phyloP scores from a whole-genome alignment of 2,888 invertebrate species.

The Rhyacophila evoluta region DNA sequence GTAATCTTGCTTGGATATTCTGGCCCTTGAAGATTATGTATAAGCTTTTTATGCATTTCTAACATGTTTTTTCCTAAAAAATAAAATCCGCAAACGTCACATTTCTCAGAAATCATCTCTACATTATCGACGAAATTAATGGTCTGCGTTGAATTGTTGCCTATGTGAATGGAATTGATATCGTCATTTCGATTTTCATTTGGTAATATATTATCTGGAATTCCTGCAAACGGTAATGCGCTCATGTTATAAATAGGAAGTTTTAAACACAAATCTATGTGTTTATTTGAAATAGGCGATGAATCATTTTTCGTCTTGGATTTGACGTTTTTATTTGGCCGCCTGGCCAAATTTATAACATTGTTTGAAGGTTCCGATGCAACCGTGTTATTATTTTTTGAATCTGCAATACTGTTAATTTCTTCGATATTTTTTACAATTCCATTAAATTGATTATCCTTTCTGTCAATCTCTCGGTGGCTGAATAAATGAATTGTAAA shows the following conservation, averaged over 20 bases:
- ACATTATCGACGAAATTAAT: background rate
- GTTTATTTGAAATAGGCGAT: background rate
- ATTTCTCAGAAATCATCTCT: slow-evolving; percentile 57
- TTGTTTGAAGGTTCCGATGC: background rate
- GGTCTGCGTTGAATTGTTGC: background rate
- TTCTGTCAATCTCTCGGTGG: slow-evolving; percentile 69
- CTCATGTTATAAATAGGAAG: slow-evolving; percentile 57
- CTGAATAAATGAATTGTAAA: slow-evolving; percentile 86
- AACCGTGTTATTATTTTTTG: background rate
- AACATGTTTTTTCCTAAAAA: slow-evolving; percentile 79
- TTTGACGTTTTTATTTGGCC: slow-evolving; percentile 28
- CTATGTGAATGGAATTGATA: background rate
- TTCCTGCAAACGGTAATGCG: slow-evolving; percentile 62
- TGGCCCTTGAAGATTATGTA: slow-evolving; percentile 70
- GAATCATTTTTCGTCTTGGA: background rate
- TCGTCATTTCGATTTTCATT: background rate
- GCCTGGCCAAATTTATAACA: background rate
- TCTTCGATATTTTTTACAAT: background rate
- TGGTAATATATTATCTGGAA: slow-evolving; percentile 56
- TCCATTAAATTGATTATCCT: background rate
- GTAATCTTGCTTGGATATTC: slow-evolving; percentile 62
- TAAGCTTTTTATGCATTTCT: slow-evolving; percentile 80
- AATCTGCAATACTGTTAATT: background rate
- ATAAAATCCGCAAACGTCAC: slow-evolving; percentile 79
- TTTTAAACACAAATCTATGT: background rate